Base-by-base conservation (phyloP, 1,140 invertebrate species). In the Semibalanus balanoides region DNA sequence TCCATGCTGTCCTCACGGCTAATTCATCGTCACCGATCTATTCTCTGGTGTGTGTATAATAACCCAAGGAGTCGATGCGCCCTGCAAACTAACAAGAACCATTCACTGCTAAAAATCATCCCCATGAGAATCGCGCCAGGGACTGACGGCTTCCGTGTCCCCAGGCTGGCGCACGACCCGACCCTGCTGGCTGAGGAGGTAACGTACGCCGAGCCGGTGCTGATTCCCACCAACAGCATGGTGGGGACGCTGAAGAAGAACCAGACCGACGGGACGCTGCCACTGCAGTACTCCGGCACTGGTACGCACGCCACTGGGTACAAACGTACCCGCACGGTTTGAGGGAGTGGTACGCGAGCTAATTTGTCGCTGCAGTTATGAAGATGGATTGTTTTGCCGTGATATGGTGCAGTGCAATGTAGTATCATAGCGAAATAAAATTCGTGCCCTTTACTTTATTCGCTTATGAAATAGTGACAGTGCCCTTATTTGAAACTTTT, bases 151-250 rank as follows among this genome's bases (percentile, higher is more conserved):
- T n/a, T 70, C 25, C 28, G 69, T 70, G 69, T n/a, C n/a, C n/a
- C 28, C 29, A 72, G 70, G 70, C 70, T 72, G 70, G 70, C 70
- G n/a, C 70, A 28, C 11, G 70, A 72, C 28, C 70, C n/a, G 25
- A 72, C n/a, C 3, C 29, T 72, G 22, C 29, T 72, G 70, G n/a
- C 25, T 3, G 70, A 72, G 70, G 70, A 72, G 70, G 70, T 72
- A 1, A 72, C 70, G 3, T 72, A 72, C 28, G 22, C 70, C 5
- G 70, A 72, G 28, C 70, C 70, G 3, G 70, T 72, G 70, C 70
- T 72, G 7, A 72, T 72, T 7, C 70, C 70, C 70, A 72, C 70
- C 70, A 72, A 72, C 28, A 72, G 70, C 28, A 72, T 72, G 70
- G n/a, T 30, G 25, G n/a, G 51, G 14, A 72, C 70, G n/a, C 70